A percentile compares a stretch with the other conserved stretches of the same genome.
These are phyloP conservation scores for Tigriopus japonicus DNA, from an alignment of 1,140 invertebrate species.

Conservation along the genomic window DNA sequence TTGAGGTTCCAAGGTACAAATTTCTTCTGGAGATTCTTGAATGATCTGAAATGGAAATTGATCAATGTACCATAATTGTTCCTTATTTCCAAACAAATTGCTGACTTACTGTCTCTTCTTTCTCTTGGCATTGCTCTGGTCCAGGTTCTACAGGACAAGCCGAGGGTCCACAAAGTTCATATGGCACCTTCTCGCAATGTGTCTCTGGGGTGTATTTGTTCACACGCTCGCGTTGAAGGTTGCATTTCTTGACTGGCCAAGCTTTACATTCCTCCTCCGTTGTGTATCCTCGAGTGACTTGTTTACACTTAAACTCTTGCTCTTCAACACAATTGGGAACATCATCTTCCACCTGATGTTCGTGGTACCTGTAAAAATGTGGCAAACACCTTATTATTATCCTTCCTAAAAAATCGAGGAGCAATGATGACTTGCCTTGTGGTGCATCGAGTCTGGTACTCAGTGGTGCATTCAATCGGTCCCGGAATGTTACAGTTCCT, in stretches of 20 bases:
- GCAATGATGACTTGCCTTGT: background rate
- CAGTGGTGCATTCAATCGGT: conserved; percentile 3
- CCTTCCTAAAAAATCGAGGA: background rate
- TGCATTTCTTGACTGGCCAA: conserved; percentile 3
- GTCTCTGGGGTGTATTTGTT: conserved; percentile 12
- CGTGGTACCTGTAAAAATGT: background rate
- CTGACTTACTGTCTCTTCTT: background rate
- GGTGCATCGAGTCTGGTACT: conserved; percentile 2
- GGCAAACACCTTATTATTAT: background rate
- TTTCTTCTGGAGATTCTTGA: background rate
- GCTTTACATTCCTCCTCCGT: conserved; percentile 2
- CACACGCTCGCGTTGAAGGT: background rate
- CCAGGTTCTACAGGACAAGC: background rate
- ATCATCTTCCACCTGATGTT: conserved; percentile 13
- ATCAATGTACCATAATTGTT: background rate
- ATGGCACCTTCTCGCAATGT: conserved; percentile 3
- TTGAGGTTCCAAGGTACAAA: conserved; percentile 4
- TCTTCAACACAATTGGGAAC: background rate
- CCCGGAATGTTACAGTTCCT: conserved; percentile 8
- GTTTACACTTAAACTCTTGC: conserved; percentile 1
- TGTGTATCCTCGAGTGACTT: conserved; percentile 12
- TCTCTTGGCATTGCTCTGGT: background rate
- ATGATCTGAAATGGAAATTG: background rate
- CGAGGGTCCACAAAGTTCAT: conserved; percentile 4
- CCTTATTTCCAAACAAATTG: background rate